Percentiles rank a stretch among this genome's conserved stretches.
Conservation (phyloP, 2,888 invertebrate genomes). For the Cantharis nigra region DNA sequence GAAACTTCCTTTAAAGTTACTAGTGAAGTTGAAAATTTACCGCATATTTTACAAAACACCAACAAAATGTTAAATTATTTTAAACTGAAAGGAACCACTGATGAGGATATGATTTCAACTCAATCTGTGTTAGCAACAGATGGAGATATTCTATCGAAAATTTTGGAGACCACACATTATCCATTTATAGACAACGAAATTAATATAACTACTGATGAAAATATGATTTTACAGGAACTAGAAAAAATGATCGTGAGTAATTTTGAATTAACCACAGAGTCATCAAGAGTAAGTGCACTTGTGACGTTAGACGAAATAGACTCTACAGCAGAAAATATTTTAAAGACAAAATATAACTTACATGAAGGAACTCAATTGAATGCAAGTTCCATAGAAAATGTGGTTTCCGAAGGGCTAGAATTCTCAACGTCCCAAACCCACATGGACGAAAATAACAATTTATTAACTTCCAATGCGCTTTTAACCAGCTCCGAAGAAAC, state of each 20-base stretch:
- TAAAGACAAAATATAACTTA: too few relatives aligned
- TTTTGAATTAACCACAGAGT: neutral
- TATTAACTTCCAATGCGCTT: too few relatives aligned
- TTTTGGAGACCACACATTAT: neutral
- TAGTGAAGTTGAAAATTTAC: neutral
- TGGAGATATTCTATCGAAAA: neutral
- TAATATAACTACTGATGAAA: neutral
- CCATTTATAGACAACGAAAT: neutral
- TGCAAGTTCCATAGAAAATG: too few relatives aligned
- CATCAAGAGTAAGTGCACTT: neutral
- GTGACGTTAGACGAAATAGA: too few relatives aligned
- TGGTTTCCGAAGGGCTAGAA: too few relatives aligned
- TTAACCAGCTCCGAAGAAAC: too few relatives aligned
- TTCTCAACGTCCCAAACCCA: too few relatives aligned
- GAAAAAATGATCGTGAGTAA: neutral
- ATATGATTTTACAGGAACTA: neutral
- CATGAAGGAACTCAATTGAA: too few relatives aligned
- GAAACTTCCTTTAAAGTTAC: neutral
- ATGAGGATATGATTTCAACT: neutral
- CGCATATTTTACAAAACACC: neutral
- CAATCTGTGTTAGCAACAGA: neutral
- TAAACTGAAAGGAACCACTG: too few relatives aligned
- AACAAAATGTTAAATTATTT: neutral
- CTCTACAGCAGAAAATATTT: too few relatives aligned
- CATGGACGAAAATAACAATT: too few relatives aligned